These are phyloP conservation scores for Cheilosia urbana DNA, from an alignment of 2,888 invertebrate species.

Conservation along the genomic window DNA sequence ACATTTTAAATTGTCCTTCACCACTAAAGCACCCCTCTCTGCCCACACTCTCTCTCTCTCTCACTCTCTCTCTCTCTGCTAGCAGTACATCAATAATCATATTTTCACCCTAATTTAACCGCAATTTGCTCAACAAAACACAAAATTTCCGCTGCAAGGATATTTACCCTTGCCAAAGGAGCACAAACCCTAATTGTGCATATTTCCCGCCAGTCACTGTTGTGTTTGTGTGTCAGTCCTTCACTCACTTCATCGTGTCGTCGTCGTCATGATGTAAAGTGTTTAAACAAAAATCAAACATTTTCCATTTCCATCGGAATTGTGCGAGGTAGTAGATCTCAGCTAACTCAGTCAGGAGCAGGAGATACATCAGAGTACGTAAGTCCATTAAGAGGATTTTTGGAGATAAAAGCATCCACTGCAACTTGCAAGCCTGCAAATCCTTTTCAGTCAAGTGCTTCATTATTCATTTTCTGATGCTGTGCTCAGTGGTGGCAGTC, in stretches of 20 bases:
- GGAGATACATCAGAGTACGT: neutral
- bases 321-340: conserved; percentile 1
- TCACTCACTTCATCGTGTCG: conserved; percentile 26
- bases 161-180: conserved; percentile 55
- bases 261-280: conserved; percentile 14
- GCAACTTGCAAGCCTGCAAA: conserved; percentile 2
- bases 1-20: conserved; percentile 30
- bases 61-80: neutral
- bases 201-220: conserved; percentile 53
- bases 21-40: neutral
- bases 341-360: conserved; percentile 7
- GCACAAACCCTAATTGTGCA: conserved; percentile 57
- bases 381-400: conserved; percentile 52
- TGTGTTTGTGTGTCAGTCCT: conserved; percentile 29
- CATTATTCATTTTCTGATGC: neutral
- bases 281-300: conserved; percentile 46
- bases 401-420: conserved; percentile 22
- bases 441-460: neutral
- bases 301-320: conserved; percentile 33
- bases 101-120: conserved; percentile 75
- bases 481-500: conserved; percentile 1
- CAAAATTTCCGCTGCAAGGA: conserved; percentile 61
- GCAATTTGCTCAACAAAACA: conserved; percentile 69
- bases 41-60: neutral
- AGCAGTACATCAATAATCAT: conserved; percentile 60